Conservation (phyloP, 1,140 invertebrate genomes). For the Anoplophora glabripennis region DNA sequence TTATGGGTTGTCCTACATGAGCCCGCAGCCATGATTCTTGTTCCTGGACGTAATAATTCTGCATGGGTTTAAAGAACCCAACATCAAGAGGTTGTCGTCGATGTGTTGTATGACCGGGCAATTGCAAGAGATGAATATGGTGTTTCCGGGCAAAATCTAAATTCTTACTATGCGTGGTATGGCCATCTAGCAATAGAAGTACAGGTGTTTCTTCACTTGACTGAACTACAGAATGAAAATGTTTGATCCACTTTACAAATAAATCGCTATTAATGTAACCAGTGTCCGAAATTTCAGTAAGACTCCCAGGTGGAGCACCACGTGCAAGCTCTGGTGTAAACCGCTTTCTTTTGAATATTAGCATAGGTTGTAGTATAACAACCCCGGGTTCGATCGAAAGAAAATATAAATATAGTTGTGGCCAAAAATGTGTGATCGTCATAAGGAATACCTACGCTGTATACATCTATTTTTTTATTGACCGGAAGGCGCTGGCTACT, state of each 20-base stretch:
- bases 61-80: neutral
- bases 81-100: neutral
- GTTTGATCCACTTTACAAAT: neutral
- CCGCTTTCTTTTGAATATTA: neutral
- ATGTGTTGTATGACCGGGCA: neutral
- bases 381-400: too few species aligned
- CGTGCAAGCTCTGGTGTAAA: neutral
- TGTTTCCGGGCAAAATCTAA: neutral
- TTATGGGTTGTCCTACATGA: conserved; percentile 1
- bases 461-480: too few species aligned
- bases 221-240: neutral
- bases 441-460: too few species aligned
- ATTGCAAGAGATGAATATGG: neutral
- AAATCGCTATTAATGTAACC: neutral
- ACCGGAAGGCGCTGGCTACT: too few species aligned
- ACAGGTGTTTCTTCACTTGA: neutral
- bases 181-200: neutral
- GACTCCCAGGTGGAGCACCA: neutral
- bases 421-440: too few species aligned
- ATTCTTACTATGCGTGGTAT: neutral
- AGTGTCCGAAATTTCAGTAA: conserved; percentile 3
- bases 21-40: neutral
- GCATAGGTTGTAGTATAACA: too few species aligned
- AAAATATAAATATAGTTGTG: too few species aligned
- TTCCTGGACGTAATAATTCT: neutral